Conservation (phyloP, 2,888 invertebrate genomes). For the Lycaena phlaeas region DNA sequence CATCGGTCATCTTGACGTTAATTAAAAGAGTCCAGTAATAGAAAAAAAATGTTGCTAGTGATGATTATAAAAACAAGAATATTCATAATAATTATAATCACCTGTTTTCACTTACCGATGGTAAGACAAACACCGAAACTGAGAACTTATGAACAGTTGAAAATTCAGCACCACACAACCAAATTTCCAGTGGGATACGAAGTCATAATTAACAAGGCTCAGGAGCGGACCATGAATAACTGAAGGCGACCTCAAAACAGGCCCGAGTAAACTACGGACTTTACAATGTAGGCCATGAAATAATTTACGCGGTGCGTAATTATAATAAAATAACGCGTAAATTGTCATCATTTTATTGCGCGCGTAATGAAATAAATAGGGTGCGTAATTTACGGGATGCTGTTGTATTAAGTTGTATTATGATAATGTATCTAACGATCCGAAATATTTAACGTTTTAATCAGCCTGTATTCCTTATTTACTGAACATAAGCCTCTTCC, state of each 20-base stretch:
- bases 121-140: too few species aligned
- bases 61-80: too few species aligned
- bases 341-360: not conserved
- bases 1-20: too few species aligned
- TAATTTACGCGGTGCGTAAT: slow-evolving; percentile 3
- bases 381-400: not conserved
- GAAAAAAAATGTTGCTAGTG: too few species aligned
- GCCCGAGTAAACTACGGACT: slow-evolving; percentile 37
- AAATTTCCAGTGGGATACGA: slow-evolving; percentile 42
- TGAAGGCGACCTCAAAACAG: slow-evolving; percentile 18
- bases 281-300: slow-evolving; percentile 16
- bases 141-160: slow-evolving; percentile 5
- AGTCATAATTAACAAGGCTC: slow-evolving; percentile 60
- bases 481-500: too few species aligned
- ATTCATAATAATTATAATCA: too few species aligned
- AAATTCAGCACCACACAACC: slow-evolving; percentile 40
- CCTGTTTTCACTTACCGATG: too few species aligned
- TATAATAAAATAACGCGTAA: slow-evolving; percentile 4
- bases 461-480: too few species aligned
- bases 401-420: too few species aligned
- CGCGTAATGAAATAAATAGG: not conserved
- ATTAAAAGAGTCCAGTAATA: too few species aligned
- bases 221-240: slow-evolving; percentile 52
- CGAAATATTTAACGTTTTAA: too few species aligned
- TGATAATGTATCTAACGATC: too few species aligned